These are phyloP conservation scores for Pelecanoides urinatrix DNA, from an alignment of 2,113 vertebrate genomes.

Conservation along the genomic window DNA sequence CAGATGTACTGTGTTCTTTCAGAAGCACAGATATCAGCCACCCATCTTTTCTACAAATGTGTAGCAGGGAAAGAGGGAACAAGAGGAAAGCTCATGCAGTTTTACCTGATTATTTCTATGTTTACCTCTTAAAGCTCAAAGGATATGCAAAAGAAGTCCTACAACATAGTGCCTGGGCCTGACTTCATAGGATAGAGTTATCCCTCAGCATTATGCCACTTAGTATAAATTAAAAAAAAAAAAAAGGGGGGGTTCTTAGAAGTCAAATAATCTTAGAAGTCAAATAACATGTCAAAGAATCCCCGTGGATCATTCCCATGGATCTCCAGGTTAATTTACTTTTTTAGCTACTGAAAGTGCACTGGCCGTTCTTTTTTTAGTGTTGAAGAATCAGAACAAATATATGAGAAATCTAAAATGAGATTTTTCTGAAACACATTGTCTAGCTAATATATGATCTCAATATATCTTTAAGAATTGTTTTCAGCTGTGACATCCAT, in stretches of 20 bases:
- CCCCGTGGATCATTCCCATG: not conserved
- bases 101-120: not conserved
- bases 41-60: not conserved
- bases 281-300: not conserved
- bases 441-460: not conserved
- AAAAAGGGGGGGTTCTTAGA: not conserved
- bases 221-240: not conserved
- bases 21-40: not conserved
- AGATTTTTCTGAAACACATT: not conserved
- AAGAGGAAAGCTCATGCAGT: not conserved
- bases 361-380: not conserved
- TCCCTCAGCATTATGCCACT: not conserved
- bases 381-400: not conserved
- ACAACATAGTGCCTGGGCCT: not conserved
- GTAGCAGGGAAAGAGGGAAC: not conserved
- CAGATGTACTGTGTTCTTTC: not conserved
- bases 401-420: not conserved
- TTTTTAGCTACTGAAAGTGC: not conserved
- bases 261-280: not conserved
- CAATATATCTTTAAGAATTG: not conserved
- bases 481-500: not conserved
- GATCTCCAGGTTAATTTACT: not conserved
- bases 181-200: not conserved
- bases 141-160: not conserved
- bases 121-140: not conserved